Conservation (phyloP, 2,797 vertebrate genomes). For the Tangara arthus region DNA sequence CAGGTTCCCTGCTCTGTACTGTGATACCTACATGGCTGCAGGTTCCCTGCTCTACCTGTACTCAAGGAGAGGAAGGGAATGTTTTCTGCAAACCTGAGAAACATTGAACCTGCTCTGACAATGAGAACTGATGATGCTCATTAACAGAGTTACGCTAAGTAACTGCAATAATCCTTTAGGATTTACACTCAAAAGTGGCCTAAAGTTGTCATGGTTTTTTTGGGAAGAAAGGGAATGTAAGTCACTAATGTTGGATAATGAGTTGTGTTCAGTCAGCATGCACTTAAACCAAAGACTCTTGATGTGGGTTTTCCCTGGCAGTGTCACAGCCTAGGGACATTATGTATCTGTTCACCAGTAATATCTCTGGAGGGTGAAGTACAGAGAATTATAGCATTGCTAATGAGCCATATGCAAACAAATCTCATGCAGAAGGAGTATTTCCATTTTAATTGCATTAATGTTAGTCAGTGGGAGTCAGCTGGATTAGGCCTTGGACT, state of each 20-base stretch:
- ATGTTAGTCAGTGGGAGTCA: neutral
- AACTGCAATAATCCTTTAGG: neutral
- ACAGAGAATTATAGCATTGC: neutral
- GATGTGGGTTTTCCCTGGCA: neutral
- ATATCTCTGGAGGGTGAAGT: neutral
- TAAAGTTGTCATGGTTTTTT: neutral
- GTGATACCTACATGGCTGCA: no score
- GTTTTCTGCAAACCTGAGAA: neutral
- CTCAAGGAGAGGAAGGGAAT: neutral
- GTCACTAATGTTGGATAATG: neutral
- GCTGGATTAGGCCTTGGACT: neutral
- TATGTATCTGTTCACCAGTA: neutral
- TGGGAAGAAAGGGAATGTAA: neutral
- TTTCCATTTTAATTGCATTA: slow-evolving; percentile 2
- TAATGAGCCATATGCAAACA: neutral
- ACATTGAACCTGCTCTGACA: neutral
- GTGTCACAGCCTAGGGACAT: neutral
- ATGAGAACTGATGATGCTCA: neutral
- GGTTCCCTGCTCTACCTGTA: neutral
- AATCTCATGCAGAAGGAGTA: neutral
- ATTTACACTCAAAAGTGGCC: neutral
- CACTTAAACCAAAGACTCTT: neutral
- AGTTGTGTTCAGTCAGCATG: neutral
- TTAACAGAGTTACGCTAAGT: neutral
- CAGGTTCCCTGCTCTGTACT: neutral